phyloP scores from a whole-genome alignment of 2,113 vertebrate genomes.

The Serinus canaria region DNA sequence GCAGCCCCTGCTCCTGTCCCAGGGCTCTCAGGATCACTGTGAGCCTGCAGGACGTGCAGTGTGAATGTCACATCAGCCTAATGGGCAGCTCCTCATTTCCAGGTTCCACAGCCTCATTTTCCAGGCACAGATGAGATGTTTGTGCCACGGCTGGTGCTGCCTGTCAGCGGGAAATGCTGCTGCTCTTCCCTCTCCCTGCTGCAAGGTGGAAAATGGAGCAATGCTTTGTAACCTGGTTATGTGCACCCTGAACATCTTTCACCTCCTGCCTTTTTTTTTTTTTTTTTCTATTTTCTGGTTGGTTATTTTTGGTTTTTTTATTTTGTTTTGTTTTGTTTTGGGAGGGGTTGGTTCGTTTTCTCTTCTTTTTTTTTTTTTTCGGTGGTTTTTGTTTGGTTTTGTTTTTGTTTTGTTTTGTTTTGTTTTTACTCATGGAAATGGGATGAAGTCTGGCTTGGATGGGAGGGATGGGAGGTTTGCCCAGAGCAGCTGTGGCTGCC shows the following conservation, averaged over 20 bases:
- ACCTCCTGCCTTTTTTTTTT: not conserved
- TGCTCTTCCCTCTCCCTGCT: not conserved
- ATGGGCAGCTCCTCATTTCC: not conserved
- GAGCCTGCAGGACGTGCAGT: accelerated
- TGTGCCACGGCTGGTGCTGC: not conserved
- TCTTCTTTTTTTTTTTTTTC: not conserved
- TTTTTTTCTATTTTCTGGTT: not conserved
- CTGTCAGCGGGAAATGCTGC: not conserved
- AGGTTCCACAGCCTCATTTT: not conserved
- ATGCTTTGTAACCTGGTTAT: not conserved
- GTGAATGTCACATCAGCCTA: slow-evolving; percentile 13
- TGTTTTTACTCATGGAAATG: not conserved
- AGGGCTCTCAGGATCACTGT: not conserved
- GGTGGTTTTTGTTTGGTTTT: too few species aligned
- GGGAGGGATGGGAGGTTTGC: not conserved
- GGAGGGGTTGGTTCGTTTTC: too few species aligned
- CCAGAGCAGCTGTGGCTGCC: not conserved
- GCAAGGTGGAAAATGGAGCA: not conserved
- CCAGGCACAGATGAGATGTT: not conserved
- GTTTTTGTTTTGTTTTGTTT: not conserved
- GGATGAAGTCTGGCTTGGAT: not conserved
- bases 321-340: too few species aligned
- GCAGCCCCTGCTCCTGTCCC: not conserved
- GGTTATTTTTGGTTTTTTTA: too few species aligned
- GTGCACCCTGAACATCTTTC: not conserved